Base-by-base conservation (phyloP, 2,888 invertebrate species). In the Drosophila rubida region DNA sequence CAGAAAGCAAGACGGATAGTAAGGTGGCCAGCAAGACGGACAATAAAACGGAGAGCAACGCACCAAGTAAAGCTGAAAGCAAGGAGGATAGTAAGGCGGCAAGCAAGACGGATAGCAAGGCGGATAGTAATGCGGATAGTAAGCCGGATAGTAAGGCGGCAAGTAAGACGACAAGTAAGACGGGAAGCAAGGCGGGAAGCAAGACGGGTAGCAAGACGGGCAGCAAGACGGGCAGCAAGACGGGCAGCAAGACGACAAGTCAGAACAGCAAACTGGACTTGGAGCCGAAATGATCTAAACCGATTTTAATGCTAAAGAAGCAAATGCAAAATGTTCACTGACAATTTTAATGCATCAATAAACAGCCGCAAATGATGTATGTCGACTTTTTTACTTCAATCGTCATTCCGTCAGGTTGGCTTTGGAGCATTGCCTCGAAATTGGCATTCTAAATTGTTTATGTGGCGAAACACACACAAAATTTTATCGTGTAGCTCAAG, bases 291-390 rank as follows among this genome's bases (percentile, higher is more conserved):
- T 19, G 19, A 19, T 19, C 19, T 0, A 23, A 25, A 7, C 8
- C 9, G 11, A n/a, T 22, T 4, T 30, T 30, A 37, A 37, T 14
- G 14, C 2, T 6, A 7, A 37, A 14, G 35, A 37, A 37, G 35
- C 35, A 37, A 37, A 14, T 4, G 1, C 11, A 25, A 48, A 55
- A 16, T 46, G 13, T 37, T 25, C 6, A 13, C 0, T 51, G 7
- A 7, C 16, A 19, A 42, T 30, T 42, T 41, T 42, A 30, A 30
- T 8, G n/a, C 8, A 8, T 37, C 9, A 48, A 58, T 48, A 48
- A 41, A 48, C 30, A 14, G 13, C 2, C 2, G 0, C 5, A 16
- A 27, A 9, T 16, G 11, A 2, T 19, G 16, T 9, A n/a, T 9
- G 8, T 9, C 3, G 7, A 2, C 22, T 4, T 19, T 19, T n/a